These are phyloP conservation scores for Stenopsyche tienmushanensis DNA, from an alignment of 1,140 invertebrate genomes.

Conservation along the genomic window DNA sequence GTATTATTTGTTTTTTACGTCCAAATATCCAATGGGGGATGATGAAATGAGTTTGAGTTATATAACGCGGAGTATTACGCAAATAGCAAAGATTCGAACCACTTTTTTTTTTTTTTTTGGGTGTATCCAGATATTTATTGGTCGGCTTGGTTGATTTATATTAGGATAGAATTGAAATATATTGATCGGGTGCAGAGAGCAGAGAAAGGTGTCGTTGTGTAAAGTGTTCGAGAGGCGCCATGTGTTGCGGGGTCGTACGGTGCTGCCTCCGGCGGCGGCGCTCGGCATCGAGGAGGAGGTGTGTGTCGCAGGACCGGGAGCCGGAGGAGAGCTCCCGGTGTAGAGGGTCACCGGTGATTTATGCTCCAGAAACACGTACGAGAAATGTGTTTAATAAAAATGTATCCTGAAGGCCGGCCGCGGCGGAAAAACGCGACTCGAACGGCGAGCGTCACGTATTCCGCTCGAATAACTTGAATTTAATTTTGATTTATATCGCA, in stretches of 20 bases:
- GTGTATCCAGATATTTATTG: no score
- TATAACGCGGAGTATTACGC: no score
- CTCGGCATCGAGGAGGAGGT: no score
- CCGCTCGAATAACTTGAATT: not conserved
- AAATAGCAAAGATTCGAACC: not conserved
- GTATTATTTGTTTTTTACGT: no score
- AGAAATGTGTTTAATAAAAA: conserved; percentile 6
- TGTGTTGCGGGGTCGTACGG: conserved; percentile 26
- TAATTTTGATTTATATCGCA: not conserved
- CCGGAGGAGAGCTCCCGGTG: not conserved
- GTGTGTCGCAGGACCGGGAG: not conserved
- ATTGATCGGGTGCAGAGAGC: no score
- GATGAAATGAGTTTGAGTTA: no score
- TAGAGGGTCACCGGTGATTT: conserved; percentile 1
- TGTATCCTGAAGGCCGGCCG: not conserved
- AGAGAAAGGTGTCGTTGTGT: not conserved
- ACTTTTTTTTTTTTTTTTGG: no score
- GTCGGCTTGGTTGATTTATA: no score
- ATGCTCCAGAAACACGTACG: not conserved
- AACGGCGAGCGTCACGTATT: not conserved
- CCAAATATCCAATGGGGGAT: no score
- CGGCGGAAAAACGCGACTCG: not conserved
- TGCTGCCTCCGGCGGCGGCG: conserved; percentile 21
- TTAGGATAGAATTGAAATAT: no score
- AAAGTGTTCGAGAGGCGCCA: conserved; percentile 9